Percentiles rank a stretch among this genome's conserved stretches.
Evolutionary conservation across 2,888 invertebrate genomes (phyloP).

Genomic region (Deilephila porcellus): DNA sequence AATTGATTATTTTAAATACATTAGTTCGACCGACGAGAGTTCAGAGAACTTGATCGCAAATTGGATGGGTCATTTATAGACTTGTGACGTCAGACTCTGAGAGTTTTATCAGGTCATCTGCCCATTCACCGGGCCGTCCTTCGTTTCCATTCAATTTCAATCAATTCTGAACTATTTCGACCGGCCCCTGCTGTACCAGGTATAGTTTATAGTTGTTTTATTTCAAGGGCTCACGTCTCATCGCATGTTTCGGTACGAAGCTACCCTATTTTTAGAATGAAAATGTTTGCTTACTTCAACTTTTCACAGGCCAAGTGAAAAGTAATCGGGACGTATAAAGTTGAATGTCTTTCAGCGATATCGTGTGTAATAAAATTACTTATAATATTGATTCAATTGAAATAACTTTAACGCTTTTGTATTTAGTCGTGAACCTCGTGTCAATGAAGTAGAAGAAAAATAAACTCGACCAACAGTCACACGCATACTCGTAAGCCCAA

Average conservation of each 20-base stretch:
- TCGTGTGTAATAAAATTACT: no score
- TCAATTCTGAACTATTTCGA: slow-evolving; percentile 23
- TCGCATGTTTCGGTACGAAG: background rate
- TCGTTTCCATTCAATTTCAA: slow-evolving; percentile 18
- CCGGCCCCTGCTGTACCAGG: background rate
- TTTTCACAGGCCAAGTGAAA: no score
- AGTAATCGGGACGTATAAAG: no score
- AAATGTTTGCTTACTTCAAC: background rate
- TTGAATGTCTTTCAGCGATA: no score
- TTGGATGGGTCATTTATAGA: background rate
- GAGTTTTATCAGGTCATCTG: slow-evolving; percentile 14
- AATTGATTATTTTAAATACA: no score
- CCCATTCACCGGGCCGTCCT: background rate
- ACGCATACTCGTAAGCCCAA: no score
- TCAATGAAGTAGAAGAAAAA: no score
- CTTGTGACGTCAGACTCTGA: background rate
- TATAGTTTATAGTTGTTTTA: slow-evolving; percentile 9
- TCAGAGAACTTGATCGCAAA: background rate
- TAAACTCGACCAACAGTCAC: no score
- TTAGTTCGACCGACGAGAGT: background rate
- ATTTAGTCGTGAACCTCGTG: no score
- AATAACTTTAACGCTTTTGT: no score
- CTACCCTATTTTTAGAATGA: background rate
- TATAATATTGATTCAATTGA: no score
- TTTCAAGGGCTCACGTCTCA: background rate